Evolutionary conservation across 2,113 vertebrate genomes (phyloP), one percentile per base, ranked within the genome.

Genomic region (Megatriorchis doriae): DNA sequence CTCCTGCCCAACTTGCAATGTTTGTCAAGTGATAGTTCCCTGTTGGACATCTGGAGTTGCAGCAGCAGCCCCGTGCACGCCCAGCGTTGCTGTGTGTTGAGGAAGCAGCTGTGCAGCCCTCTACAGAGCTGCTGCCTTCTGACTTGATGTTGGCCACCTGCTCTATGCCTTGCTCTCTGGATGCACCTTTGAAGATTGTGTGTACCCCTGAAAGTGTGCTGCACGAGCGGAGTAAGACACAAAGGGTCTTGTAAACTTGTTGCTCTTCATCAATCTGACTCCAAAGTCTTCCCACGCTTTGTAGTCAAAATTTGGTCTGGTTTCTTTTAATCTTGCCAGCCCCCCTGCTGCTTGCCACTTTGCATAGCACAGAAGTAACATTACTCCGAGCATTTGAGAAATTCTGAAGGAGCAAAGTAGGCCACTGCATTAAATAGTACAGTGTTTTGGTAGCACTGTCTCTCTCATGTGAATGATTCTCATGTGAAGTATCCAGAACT

Each of bases 41-140:
- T 31, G 8, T 11, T 63, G 52, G 32, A 43, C 26, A n/a, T 32
- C 32, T 55, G 74, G 22, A 67, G 26, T 45, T 22, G 42, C 17
- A 1, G 2, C 50, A 67, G 81, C 1, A 5, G 10, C 40, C 48
- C 23, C 0, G 1, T 12, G 34, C 6, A 7, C 32, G 26, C n/a
- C 72, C 70, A 2, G 2, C 0, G 3, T 31, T 52, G n/a, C 32
- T 55, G n/a, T 56, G 36, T 5, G n/a, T 27, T 6, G 10, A 23
- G 27, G 17, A 56, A 40, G 75, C 27, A 48, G 40, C 31, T 66
- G 34, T 31, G n/a, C 45, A 78, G 31, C 27, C 45, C 26, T 56
- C 34, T 65, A 2, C 1, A 9, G 58, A 70, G 36, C 38, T 86
- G 45, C 62, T 86, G 8, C 63, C 48, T 40, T 0, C 22, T 43